phyloP scores from a whole-genome alignment of 2,113 vertebrate genomes.

The Catagonus wagneri region DNA sequence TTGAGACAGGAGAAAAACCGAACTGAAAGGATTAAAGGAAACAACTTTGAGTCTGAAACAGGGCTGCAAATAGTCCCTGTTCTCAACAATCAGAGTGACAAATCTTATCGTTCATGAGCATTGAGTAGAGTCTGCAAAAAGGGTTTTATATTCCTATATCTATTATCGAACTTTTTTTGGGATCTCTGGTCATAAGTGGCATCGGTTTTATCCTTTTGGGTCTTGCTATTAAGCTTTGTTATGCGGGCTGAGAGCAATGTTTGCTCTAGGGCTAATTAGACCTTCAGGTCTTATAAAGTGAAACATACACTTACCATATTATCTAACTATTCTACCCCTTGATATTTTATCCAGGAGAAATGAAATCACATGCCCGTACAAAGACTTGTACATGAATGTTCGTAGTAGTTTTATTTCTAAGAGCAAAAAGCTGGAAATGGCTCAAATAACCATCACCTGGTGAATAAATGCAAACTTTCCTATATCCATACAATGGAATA shows the following conservation, averaged over 20 bases:
- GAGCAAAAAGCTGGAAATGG: not conserved
- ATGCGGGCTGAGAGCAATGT: not conserved
- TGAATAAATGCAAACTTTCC: not conserved
- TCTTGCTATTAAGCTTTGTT: not conserved
- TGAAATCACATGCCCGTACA: not conserved
- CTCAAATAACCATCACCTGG: not conserved
- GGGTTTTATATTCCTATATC: not conserved
- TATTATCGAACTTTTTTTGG: not conserved
- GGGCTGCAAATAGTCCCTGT: not conserved
- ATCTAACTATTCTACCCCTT: not conserved
- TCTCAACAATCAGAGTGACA: not conserved
- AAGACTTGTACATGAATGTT: not conserved
- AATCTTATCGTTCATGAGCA: not conserved
- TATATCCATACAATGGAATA: not conserved
- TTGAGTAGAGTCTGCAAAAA: not conserved
- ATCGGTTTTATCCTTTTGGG: not conserved
- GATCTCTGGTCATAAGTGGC: not conserved
- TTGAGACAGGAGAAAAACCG: not conserved
- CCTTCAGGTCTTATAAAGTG: not conserved
- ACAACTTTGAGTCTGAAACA: not conserved
- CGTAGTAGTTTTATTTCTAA: not conserved
- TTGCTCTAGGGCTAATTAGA: constrained; percentile 25
- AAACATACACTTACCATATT: not conserved
- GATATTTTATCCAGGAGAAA: constrained; percentile 21
- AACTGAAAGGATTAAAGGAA: constrained; percentile 41